A percentile compares a stretch with the other conserved stretches of the same genome.
Evolutionary conservation across 1,140 invertebrate genomes (phyloP).

Genomic region (Trachelipus rathkii): DNA sequence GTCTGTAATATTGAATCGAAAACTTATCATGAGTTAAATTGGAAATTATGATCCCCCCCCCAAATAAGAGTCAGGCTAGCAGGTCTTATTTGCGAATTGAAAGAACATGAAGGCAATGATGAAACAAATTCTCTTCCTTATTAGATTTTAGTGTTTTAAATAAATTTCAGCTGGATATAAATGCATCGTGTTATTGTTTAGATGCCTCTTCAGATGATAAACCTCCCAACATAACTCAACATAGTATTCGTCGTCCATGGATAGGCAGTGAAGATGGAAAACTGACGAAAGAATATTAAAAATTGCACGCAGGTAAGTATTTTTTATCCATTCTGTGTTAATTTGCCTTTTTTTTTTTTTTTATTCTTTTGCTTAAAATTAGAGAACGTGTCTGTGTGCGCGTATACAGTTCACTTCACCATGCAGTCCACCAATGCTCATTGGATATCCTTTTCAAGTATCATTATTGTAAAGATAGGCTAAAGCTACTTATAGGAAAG

Average conservation of each 20-base stretch:
- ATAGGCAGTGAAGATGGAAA: conserved; percentile 73
- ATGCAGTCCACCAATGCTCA: too few relatives aligned
- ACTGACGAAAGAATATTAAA: conserved; percentile 64
- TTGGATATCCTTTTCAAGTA: too few relatives aligned
- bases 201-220: conserved; percentile 56
- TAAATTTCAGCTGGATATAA: conserved; percentile 57
- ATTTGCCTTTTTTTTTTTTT: too few relatives aligned
- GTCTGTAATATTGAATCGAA: too few relatives aligned
- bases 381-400: too few relatives aligned
- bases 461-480: too few relatives aligned
- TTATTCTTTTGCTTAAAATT: too few relatives aligned
- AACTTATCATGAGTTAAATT: too few relatives aligned
- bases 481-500: too few relatives aligned
- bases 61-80: too few relatives aligned
- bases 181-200: conserved; percentile 61
- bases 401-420: too few relatives aligned
- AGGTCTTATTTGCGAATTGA: conserved; percentile 25
- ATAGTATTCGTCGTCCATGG: conserved; percentile 73
- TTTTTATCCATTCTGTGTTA: conserved; percentile 11
- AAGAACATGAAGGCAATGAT: conserved; percentile 1
- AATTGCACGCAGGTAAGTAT: conserved; percentile 56
- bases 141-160: neutral
- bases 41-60: too few relatives aligned
- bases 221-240: conserved; percentile 66
- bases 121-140: neutral